Percentiles rank a stretch among this genome's conserved stretches.
phyloP scores from a whole-genome alignment of 2,888 invertebrate species.

The Eupithecia exiguata region DNA sequence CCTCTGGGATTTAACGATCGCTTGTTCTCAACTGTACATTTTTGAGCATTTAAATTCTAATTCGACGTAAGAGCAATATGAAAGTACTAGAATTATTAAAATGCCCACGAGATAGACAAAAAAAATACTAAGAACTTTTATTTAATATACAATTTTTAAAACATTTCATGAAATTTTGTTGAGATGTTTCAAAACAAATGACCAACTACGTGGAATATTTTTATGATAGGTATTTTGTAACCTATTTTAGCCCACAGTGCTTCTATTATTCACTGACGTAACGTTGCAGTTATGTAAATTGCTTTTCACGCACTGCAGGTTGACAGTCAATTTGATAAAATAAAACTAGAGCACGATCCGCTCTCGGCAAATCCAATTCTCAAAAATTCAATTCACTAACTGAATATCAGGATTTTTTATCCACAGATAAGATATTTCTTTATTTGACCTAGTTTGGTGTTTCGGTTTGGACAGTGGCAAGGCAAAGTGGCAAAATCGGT shows the following conservation, averaged over 20 bases:
- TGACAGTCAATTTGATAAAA: conserved; percentile 31
- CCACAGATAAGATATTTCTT: conserved; percentile 13
- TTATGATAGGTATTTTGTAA: background rate
- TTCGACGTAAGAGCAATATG: background rate
- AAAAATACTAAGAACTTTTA: background rate
- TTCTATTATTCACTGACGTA: conserved; percentile 15
- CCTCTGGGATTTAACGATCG: background rate
- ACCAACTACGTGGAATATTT: background rate
- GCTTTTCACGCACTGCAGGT: conserved; percentile 33
- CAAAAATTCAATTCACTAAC: conserved; percentile 19
- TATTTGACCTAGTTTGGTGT: background rate
- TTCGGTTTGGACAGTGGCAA: background rate
- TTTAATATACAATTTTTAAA: no score
- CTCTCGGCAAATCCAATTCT: conserved; percentile 24
- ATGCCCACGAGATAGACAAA: background rate
- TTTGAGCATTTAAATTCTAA: background rate
- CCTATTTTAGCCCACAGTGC: conserved; percentile 6
- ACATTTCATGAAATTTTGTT: background rate
- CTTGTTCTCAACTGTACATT: background rate
- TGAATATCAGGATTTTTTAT: conserved; percentile 8
- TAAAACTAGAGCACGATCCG: conserved; percentile 23
- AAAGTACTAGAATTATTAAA: background rate
- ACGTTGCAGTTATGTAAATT: conserved; percentile 32
- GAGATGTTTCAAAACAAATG: background rate
- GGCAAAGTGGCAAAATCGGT: background rate